Evolutionary conservation across 30 jellyfish, hydroid and myxozoan genomes (phyloP).

Genomic region (Aurelia coerulea): DNA sequence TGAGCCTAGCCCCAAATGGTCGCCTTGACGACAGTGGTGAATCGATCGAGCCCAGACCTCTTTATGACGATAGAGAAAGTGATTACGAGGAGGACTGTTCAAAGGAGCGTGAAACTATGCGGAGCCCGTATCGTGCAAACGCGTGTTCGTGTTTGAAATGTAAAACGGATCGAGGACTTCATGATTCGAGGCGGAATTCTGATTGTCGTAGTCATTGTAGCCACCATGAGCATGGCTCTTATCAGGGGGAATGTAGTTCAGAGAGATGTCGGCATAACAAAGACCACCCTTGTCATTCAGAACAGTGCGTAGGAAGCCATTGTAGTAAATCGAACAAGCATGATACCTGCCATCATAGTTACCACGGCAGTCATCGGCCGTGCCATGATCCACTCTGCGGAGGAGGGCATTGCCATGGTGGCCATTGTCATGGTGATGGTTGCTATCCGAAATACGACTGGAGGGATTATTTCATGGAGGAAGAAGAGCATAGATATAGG

Average conservation of each 20-base stretch:
- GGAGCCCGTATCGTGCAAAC: conserved; percentile 26
- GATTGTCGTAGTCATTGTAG: conserved; percentile 30
- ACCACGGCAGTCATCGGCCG: conserved; percentile 23
- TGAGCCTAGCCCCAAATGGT: conserved; percentile 32
- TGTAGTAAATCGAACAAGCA: conserved; percentile 35
- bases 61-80: conserved; percentile 48
- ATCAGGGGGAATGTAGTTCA: conserved; percentile 38
- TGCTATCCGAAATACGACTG: conserved; percentile 52
- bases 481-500: conserved; percentile 54
- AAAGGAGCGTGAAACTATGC: conserved; percentile 13
- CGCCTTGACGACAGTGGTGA: conserved; percentile 60
- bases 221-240: conserved; percentile 53
- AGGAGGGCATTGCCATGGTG: conserved; percentile 53
- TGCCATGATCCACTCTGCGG: conserved; percentile 51
- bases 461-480: conserved; percentile 44
- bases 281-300: conserved; percentile 39
- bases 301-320: conserved; percentile 23
- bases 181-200: conserved; percentile 29
- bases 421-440: conserved; percentile 57
- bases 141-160: conserved; percentile 34
- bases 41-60: conserved; percentile 45
- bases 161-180: conserved; percentile 37
- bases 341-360: conserved; percentile 37
- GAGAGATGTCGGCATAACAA: conserved; percentile 51
- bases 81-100: conserved; percentile 23